Evolutionary conservation across 2,113 vertebrate species (phyloP), one percentile per base, ranked within the genome.

Genomic region (Pelvicachromis taeniatus): DNA sequence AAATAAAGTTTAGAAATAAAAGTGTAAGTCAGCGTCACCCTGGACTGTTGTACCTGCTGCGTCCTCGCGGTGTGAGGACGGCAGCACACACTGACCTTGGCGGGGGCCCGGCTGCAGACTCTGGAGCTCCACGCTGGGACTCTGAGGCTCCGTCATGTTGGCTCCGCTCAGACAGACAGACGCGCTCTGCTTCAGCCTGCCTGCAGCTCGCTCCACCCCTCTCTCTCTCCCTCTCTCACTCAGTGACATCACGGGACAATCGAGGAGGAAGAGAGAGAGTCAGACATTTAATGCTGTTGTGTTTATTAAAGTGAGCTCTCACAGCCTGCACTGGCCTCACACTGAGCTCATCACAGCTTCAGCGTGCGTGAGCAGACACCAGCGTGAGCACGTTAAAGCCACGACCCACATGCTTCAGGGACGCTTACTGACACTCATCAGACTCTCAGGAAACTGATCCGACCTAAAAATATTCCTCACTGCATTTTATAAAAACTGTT

Each of bases 21-120:
- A 31, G 26, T 31, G 7, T 8, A 52, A 50, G 26, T 52, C 52
- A 75, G 12, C 19, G 2, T 53, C 8, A 7, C 52, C 17, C 16
- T 38, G 59, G 19, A 63, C 59, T 63, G 33, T 38, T 63, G 33
- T 63, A 63, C 33, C 59, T 63, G 59, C 59, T 63, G 59, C 33
- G 6, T 38, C 38, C 52, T 33, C 17, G 11, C 52, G 2, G 19
- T 5, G 7, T 45, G 63, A 42, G 3, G 21, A 80, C 59, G 35
- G 59, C 17, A 35, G 58, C 48, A 58, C 52, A 61, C 59, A 88
- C 84, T 87, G 73, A 91, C 89, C 87, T 87, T n/a, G 29, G 10
- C 31, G 48, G 33, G 77, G 31, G 26, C 85, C 23, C 38, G 48
- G 82, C 58, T 88, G 82, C 82, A 84, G 75, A 55, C 56, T 86